A percentile compares a stretch with the other conserved stretches of the same genome.
phyloP scores from a whole-genome alignment of 2,888 invertebrate genomes.

The Ormia ochracea region DNA sequence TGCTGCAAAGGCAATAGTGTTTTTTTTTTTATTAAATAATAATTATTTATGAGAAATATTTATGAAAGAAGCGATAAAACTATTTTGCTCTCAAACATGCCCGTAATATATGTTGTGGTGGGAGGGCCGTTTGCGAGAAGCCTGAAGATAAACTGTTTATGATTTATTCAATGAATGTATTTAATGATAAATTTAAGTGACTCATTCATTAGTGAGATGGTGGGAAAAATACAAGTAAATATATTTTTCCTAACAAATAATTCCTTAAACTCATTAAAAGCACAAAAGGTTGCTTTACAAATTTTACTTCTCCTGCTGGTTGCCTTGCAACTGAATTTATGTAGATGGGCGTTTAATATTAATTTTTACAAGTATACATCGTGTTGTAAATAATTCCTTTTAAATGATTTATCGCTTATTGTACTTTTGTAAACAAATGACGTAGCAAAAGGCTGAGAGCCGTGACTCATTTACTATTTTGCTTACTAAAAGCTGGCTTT shows the following conservation, averaged over 20 bases:
- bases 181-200: not conserved
- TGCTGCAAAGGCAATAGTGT: not conserved
- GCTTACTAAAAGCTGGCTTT: too few species aligned
- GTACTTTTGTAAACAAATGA: conserved; percentile 14
- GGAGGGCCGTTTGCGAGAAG: not conserved
- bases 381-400: too few species aligned
- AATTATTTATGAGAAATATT: not conserved
- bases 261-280: too few species aligned
- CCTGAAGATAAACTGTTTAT: not conserved
- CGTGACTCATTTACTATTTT: not conserved
- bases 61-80: not conserved
- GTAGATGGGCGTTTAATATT: not conserved
- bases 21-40: not conserved
- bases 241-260: too few species aligned
- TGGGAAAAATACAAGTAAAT: too few species aligned
- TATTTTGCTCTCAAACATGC: not conserved
- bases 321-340: not conserved
- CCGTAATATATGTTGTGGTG: not conserved
- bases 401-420: not conserved
- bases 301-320: too few species aligned
- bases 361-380: not conserved
- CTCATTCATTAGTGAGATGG: not conserved
- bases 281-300: too few species aligned
- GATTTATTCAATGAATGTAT: not conserved
- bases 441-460: not conserved